phyloP scores from a whole-genome alignment of 2,113 vertebrate genomes.

The Lipotes vexillifer region DNA sequence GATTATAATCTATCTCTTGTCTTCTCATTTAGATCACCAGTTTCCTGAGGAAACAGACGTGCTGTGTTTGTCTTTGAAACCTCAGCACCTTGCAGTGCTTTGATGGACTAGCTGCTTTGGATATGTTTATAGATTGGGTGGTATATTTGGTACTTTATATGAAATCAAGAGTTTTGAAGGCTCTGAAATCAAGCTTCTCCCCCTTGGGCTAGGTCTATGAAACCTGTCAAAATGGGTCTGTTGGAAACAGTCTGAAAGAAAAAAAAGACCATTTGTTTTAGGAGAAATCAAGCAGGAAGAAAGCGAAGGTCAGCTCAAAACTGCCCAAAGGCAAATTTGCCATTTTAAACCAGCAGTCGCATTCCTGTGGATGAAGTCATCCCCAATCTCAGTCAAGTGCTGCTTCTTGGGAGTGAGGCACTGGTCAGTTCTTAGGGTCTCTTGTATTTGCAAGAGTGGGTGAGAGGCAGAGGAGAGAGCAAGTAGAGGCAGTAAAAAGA shows the following conservation, averaged over 20 bases:
- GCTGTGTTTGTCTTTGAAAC: neutral
- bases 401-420: no score
- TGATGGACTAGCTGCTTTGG: neutral
- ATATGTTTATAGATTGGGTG: neutral
- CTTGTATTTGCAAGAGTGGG: accelerated
- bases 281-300: neutral
- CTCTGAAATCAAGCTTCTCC: neutral
- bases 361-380: neutral
- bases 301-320: neutral
- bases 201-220: neutral
- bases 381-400: neutral
- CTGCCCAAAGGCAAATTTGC: neutral
- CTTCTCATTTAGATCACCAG: neutral
- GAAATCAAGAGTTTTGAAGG: neutral
- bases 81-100: neutral
- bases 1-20: neutral
- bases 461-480: neutral
- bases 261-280: neutral
- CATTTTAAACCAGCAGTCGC: neutral
- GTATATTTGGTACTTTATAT: neutral
- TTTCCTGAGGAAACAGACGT: neutral
- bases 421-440: neutral
- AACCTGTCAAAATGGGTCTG: neutral
- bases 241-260: neutral
- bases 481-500: neutral